Evolutionary conservation across 2,797 vertebrate species (phyloP).

Genomic region (Capromys pilorides): DNA sequence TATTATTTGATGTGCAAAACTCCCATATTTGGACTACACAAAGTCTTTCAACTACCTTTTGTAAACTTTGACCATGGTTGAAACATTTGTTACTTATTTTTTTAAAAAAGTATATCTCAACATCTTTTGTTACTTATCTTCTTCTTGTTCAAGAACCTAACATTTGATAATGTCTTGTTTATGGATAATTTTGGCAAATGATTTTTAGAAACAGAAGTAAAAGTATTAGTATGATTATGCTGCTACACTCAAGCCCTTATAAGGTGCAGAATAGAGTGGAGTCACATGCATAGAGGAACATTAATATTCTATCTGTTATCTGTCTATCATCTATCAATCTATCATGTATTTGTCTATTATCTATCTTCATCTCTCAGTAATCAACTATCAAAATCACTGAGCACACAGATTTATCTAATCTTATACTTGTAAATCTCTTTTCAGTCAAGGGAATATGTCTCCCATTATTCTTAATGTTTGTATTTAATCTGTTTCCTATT

Average conservation of each 20-base stretch:
- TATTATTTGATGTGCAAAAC: not conserved
- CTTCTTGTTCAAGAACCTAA: not conserved
- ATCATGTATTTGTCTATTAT: not conserved
- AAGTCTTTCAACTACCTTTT: not conserved
- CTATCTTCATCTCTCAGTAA: not conserved
- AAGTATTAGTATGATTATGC: not conserved
- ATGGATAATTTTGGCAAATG: not conserved
- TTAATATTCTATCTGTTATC: not conserved
- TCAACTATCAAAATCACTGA: not conserved
- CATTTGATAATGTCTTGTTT: not conserved
- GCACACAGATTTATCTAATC: not conserved
- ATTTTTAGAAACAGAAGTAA: not conserved
- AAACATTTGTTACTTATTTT: constrained; percentile 3
- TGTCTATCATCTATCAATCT: not conserved
- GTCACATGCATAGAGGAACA: no score
- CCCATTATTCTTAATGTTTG: not conserved
- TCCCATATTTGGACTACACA: not conserved
- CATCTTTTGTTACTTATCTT: not conserved
- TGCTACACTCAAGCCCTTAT: not conserved
- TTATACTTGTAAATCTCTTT: not conserved
- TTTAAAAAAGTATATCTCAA: not conserved
- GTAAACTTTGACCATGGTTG: not conserved
- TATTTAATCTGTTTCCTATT: not conserved
- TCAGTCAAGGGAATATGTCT: not conserved
- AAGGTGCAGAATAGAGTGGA: not conserved